phyloP scores from a whole-genome alignment of 2,888 invertebrate genomes.

The Leucoma salicis region DNA sequence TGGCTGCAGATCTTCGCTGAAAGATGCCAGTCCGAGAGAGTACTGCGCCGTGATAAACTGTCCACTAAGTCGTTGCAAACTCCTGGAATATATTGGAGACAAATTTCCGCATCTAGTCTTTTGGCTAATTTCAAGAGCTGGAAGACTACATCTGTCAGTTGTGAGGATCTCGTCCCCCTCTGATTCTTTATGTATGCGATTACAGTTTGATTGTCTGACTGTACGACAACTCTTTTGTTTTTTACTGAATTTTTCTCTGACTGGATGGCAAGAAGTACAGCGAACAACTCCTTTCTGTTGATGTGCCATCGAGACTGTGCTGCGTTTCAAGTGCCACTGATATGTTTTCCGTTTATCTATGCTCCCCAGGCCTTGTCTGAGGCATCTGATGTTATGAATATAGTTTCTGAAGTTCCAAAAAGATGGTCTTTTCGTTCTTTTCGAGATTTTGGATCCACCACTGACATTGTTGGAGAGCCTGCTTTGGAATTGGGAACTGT shows the following conservation, averaged over 20 bases:
- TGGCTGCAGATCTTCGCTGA: not conserved
- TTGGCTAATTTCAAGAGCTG: not conserved
- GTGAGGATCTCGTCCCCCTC: not conserved
- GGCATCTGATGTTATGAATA: too few species aligned
- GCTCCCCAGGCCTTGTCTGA: not conserved
- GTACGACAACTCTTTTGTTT: too few species aligned
- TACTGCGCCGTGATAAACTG: constrained; percentile 9
- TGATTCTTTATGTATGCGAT: too few species aligned
- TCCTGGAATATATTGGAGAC: constrained; percentile 17
- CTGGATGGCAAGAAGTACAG: constrained; percentile 6
- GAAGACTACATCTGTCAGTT: not conserved
- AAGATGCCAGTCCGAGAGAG: constrained; percentile 25
- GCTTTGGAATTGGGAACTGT: not conserved
- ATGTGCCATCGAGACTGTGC: constrained; percentile 8
- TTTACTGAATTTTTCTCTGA: too few species aligned
- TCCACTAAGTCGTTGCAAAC: constrained; percentile 12
- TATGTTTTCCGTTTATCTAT: too few species aligned
- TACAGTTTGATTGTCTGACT: too few species aligned
- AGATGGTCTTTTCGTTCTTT: too few species aligned
- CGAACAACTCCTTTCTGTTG: constrained; percentile 11
- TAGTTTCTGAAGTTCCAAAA: too few species aligned
- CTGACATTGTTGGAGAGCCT: not conserved
- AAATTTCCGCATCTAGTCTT: constrained; percentile 9
- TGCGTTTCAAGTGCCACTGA: constrained; percentile 2
- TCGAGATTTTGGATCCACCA: too few species aligned